Evolutionary conservation across 2,888 invertebrate genomes (phyloP).

Genomic region (Calameuta idolon): DNA sequence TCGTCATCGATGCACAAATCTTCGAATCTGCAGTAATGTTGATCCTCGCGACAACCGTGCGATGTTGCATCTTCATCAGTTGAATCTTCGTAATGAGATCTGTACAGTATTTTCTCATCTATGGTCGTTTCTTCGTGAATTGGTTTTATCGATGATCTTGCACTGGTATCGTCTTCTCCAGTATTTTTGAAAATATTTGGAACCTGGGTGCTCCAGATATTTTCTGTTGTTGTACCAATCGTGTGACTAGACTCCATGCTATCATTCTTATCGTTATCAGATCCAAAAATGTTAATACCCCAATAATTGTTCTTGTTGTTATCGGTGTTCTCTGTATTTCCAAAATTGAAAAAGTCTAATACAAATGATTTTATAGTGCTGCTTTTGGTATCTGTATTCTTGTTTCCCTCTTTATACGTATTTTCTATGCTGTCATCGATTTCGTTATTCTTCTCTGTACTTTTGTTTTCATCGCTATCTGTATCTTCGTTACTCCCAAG

Average conservation of each 20-base stretch:
- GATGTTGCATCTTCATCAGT: neutral
- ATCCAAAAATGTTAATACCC: neutral
- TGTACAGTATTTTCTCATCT: neutral
- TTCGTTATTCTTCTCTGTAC: neutral
- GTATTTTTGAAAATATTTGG: neutral
- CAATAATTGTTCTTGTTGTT: slow-evolving; percentile 5
- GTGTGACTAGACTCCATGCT: neutral
- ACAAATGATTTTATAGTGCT: neutral
- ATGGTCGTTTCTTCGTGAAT: neutral
- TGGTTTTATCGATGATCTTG: neutral
- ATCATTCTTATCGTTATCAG: neutral
- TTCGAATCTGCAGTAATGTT: slow-evolving; percentile 36
- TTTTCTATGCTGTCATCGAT: neutral
- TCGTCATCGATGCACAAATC: slow-evolving; percentile 70
- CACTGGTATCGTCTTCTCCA: neutral
- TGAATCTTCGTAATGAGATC: neutral
- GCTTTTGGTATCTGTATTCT: neutral
- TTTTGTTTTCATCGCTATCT: neutral
- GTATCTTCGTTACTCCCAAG: neutral
- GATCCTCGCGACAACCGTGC: neutral
- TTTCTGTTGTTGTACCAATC: neutral
- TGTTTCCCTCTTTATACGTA: neutral
- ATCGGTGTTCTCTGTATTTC: neutral
- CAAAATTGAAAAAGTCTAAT: neutral
- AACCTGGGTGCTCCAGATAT: neutral